Evolutionary conservation across 2,113 vertebrate genomes (phyloP).

Genomic region (Dipodomys spectabilis): DNA sequence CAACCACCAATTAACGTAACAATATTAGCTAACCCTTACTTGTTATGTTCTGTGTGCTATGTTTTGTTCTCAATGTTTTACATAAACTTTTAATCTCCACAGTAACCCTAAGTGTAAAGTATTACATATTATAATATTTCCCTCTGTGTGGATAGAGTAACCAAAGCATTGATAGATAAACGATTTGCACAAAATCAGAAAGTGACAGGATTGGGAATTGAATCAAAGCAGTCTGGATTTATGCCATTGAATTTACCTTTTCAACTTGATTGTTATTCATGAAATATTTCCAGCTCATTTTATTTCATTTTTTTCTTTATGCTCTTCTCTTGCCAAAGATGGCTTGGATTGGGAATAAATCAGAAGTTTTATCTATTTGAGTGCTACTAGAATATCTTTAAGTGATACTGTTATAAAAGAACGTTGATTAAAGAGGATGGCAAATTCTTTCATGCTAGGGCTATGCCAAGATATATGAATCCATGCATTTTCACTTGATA

Average conservation of each 20-base stretch:
- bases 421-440: not conserved
- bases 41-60: not conserved
- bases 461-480: not conserved
- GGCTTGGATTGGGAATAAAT: not conserved
- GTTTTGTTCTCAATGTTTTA: conserved; percentile 22
- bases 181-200: not conserved
- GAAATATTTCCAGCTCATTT: conserved; percentile 36
- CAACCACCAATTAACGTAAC: not conserved
- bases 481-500: not conserved
- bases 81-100: not conserved
- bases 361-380: conserved; percentile 9
- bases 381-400: not conserved
- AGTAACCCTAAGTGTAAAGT: not conserved
- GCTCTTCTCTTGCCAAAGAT: conserved; percentile 1
- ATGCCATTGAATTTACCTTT: not conserved
- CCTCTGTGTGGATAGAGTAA: not conserved
- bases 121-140: not conserved
- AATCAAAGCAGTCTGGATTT: conserved; percentile 16
- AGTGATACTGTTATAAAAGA: not conserved
- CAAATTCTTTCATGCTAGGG: not conserved
- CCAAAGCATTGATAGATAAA: not conserved
- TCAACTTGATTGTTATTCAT: conserved; percentile 16
- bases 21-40: not conserved
- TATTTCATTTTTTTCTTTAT: not conserved
- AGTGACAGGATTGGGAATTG: not conserved